Percentiles rank a stretch among this genome's conserved stretches.
Conservation (phyloP, 1,140 invertebrate species). For the Halesus radiatus region DNA sequence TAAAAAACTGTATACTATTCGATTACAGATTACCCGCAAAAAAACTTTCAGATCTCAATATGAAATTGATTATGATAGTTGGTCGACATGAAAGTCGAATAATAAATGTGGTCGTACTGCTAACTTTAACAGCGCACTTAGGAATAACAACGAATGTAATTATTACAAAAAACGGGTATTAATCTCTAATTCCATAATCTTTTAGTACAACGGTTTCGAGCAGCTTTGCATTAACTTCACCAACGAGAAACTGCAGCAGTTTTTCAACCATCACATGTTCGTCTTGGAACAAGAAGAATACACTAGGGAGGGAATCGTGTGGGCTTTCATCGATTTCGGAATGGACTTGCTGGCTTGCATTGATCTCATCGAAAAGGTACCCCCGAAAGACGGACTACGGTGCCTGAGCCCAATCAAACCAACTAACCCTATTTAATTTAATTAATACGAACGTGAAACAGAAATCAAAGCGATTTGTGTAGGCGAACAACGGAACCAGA, state of each 20-base stretch:
- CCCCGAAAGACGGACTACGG: neutral
- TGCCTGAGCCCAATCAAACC: neutral
- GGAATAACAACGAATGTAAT: neutral
- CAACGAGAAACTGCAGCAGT: slow-evolving; percentile 97
- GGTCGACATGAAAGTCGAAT: neutral
- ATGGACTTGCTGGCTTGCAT: slow-evolving; percentile 98
- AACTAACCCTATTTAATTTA: neutral
- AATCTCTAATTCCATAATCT: neutral
- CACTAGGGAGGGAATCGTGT: slow-evolving; percentile 94
- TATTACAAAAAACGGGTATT: neutral
- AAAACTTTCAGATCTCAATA: no score
- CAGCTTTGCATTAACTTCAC: slow-evolving; percentile 99
- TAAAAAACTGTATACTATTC: no score
- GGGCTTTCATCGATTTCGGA: slow-evolving; percentile 98
- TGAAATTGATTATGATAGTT: neutral
- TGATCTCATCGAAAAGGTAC: slow-evolving; percentile 97
- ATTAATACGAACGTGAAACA: neutral
- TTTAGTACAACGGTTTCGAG: slow-evolving; percentile 96
- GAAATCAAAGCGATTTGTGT: no score
- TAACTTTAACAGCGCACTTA: neutral
- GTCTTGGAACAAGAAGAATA: slow-evolving; percentile 98
- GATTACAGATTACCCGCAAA: no score
- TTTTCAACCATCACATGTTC: slow-evolving; percentile 99
- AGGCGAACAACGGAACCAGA: neutral
- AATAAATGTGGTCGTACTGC: neutral